Evolutionary conservation across 2,797 vertebrate species (phyloP).

Genomic region (Pampus argenteus): DNA sequence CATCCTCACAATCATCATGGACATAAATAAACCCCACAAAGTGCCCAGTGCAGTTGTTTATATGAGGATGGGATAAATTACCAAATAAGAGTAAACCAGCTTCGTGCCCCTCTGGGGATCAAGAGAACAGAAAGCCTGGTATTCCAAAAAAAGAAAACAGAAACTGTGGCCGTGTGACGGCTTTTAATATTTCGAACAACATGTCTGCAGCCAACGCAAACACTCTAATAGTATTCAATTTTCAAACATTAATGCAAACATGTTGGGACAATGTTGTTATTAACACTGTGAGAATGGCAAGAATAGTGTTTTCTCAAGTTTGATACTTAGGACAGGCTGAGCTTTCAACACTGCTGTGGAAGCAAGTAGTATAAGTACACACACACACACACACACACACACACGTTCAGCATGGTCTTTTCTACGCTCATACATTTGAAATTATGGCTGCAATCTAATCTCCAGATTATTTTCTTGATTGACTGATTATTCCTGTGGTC

Average conservation of each 20-base stretch:
- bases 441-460: no score
- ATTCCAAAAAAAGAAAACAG: conserved; percentile 68
- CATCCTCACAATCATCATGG: conserved; percentile 38
- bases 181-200: conserved; percentile 57
- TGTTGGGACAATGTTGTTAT: conserved; percentile 17
- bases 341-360: not conserved
- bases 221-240: conserved; percentile 30
- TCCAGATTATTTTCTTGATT: no score
- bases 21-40: conserved; percentile 53
- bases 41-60: conserved; percentile 76
- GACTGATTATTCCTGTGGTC: no score
- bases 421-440: not conserved
- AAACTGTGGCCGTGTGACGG: conserved; percentile 64
- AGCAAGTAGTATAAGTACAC: conserved; percentile 16
- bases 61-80: conserved; percentile 71
- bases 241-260: conserved; percentile 35
- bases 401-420: not conserved
- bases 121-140: conserved; percentile 74
- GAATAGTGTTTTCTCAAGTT: conserved; percentile 32
- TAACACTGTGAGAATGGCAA: conserved; percentile 45
- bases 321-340: conserved; percentile 27
- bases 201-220: conserved; percentile 72
- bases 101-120: conserved; percentile 64
- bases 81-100: conserved; percentile 82
- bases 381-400: not conserved